Base-by-base conservation (phyloP, 2,888 invertebrate species). In the Tenthredo livida region DNA sequence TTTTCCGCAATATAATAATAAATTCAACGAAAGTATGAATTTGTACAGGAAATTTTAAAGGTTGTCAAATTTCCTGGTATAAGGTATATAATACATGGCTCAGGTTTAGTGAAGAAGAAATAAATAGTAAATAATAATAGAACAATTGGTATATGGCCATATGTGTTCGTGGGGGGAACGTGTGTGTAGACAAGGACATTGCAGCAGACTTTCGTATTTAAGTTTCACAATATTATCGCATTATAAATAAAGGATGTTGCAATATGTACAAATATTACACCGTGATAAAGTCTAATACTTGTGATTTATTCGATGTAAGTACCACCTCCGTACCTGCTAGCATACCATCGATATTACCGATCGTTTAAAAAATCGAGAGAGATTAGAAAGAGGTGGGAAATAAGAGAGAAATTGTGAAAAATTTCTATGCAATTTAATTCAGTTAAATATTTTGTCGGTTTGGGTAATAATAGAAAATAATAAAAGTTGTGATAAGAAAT, bases 121-220 rank as follows among this genome's bases (percentile, higher is more conserved):
- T 33, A 33, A 67, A 67, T 67, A 7, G 33, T 33, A 25, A 17
- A 67, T 17, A 25, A 67, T 12, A 15, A 67, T 33, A 67, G 33
- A 67, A 67, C 17, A 67, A 67, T 67, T 17, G 67, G 29, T 25
- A 25, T 37, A 25, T 61, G 33, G 17, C 33, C 33, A 15, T 29
- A 25, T 61, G 12, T 61, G 33, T 67, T n/a, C 33, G 67, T 15
- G 17, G 17, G 17, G 33, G 7, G 67, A 33, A 29, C 7, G 61
- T 21, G 9, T 33, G 33, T 67, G 33, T 25, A 25, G 33, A 67
- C 67, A 67, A 67, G 67, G 67, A 67, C 67, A 67, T 17, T 33
- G 15, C 12, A 61, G 15, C 12, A 61, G 33, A 67, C 67, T 67
- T 67, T 67, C 67, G 67, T 67, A 67, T 67, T 67, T 67, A 17